Percentiles rank a stretch among this genome's conserved stretches.
These are phyloP conservation scores for Sesia bembeciformis DNA, from an alignment of 2,888 invertebrate species.

Conservation along the genomic window DNA sequence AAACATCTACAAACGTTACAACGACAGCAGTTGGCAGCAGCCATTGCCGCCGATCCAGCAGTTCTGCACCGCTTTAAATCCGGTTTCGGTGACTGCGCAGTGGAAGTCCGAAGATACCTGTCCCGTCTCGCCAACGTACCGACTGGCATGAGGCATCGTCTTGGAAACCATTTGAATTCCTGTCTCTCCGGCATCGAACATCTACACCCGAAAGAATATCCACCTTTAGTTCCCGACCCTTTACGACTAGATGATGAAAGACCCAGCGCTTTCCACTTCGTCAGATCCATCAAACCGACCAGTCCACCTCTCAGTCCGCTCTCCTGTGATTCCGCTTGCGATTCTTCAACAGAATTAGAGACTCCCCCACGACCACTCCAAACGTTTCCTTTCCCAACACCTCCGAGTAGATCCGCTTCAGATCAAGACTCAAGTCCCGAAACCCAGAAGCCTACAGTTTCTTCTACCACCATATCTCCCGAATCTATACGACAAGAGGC, in stretches of 20 bases:
- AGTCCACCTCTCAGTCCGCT: constrained; percentile 83
- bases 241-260: constrained; percentile 55
- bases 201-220: constrained; percentile 41
- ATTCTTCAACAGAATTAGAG: constrained; percentile 71
- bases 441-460: constrained; percentile 66
- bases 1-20: constrained; percentile 93
- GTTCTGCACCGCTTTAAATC: constrained; percentile 89
- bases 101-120: constrained; percentile 84
- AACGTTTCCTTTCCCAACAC: constrained; percentile 69
- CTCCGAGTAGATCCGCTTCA: constrained; percentile 75
- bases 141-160: constrained; percentile 74
- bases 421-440: constrained; percentile 68
- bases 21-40: constrained; percentile 87
- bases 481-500: constrained; percentile 50
- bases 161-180: constrained; percentile 77
- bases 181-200: constrained; percentile 76
- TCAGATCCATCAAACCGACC: constrained; percentile 53
- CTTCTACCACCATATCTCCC: constrained; percentile 70
- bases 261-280: constrained; percentile 61
- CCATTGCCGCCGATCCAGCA: constrained; percentile 88
- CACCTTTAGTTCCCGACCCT: constrained; percentile 76
- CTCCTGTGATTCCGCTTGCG: constrained; percentile 80
- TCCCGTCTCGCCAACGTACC: constrained; percentile 77
- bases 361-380: constrained; percentile 66
- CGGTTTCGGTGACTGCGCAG: constrained; percentile 92